Percentiles rank a stretch among this genome's conserved stretches.
These are phyloP conservation scores for Matsumurasca onukii DNA, from an alignment of 1,140 invertebrate genomes.

Conservation along the genomic window DNA sequence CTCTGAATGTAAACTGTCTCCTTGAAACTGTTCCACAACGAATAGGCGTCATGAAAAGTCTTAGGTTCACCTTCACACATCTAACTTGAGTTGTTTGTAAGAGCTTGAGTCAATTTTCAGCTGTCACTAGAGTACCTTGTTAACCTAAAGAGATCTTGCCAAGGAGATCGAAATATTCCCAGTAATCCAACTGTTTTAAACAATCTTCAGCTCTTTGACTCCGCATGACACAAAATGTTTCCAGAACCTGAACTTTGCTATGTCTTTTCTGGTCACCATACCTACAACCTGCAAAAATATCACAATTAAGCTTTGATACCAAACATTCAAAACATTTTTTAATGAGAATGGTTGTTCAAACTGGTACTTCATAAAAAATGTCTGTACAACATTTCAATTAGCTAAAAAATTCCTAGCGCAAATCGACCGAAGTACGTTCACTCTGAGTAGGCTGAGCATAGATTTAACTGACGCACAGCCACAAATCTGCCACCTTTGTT, in stretches of 20 bases:
- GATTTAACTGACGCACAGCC: neutral
- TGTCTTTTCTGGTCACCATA: conserved; percentile 94
- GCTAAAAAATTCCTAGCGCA: neutral
- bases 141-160: neutral
- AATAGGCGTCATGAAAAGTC: neutral
- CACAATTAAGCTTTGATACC: neutral
- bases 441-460: neutral
- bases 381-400: neutral
- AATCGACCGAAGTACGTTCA: neutral
- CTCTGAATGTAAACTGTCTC: neutral
- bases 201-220: conserved; percentile 69
- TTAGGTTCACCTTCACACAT: neutral
- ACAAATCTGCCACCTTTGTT: too few relatives aligned
- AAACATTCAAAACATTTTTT: neutral
- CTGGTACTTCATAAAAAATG: neutral
- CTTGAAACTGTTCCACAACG: neutral
- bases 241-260: conserved; percentile 79
- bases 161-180: neutral
- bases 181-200: neutral
- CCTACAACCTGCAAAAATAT: conserved; percentile 70
- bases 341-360: neutral
- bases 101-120: neutral
- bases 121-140: neutral
- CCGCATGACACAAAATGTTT: conserved; percentile 71
- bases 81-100: neutral